Conservation (phyloP, 2,888 invertebrate species). For the Omphaloscelis lunosa region DNA sequence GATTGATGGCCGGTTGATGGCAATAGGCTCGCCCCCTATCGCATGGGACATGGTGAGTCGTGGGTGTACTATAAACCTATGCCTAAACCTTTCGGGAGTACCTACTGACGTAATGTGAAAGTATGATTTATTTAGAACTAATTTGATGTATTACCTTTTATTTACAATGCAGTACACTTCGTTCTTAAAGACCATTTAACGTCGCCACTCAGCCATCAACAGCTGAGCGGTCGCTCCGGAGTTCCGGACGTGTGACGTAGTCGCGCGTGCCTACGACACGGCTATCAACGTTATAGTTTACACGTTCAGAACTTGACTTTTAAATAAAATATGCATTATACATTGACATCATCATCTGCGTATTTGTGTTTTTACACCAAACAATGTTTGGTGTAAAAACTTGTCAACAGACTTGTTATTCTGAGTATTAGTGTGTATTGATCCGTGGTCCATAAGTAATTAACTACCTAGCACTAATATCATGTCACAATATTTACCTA, state of each 20-base stretch:
- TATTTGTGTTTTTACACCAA: not conserved
- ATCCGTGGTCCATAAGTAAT: not conserved
- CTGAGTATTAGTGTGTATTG: not conserved
- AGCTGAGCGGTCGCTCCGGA: not conserved
- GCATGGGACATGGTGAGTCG: not conserved
- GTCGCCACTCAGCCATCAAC: not conserved
- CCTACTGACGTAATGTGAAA: not conserved
- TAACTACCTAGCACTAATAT: not conserved
- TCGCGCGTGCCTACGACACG: not conserved
- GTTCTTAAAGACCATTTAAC: not conserved
- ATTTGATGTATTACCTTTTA: not conserved
- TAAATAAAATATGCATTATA: not conserved
- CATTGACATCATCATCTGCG: not conserved
- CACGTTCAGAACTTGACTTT: not conserved
- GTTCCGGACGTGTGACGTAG: not conserved
- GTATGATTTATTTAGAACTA: not conserved
- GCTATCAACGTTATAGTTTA: not conserved
- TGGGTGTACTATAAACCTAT: not conserved
- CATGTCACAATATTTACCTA: not conserved
- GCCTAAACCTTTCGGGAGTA: not conserved
- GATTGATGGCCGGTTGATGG: not conserved
- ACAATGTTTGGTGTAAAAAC: conserved; percentile 1
- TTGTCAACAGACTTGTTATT: not conserved
- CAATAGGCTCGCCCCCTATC: not conserved
- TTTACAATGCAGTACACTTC: not conserved